Conservation (phyloP, 2,888 invertebrate species). For the Heteropelma amictum region DNA sequence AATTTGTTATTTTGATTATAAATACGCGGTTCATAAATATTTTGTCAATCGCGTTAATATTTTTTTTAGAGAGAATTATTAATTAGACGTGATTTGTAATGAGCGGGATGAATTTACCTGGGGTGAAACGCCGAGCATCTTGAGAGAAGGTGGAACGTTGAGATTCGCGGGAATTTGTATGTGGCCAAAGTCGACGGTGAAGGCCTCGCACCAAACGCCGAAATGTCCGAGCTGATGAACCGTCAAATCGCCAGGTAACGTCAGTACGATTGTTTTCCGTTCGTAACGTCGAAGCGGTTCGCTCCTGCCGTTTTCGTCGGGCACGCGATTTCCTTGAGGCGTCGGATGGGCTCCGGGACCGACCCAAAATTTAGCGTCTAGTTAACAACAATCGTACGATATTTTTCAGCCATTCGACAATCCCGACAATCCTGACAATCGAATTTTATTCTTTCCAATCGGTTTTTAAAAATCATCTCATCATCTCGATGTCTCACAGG, state of each 20-base stretch:
- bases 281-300: slow-evolving; percentile 88
- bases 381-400: slow-evolving; percentile 40
- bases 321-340: slow-evolving; percentile 90
- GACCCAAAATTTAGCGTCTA: slow-evolving; percentile 97
- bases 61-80: background rate
- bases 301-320: slow-evolving; percentile 94
- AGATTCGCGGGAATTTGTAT: slow-evolving; percentile 85
- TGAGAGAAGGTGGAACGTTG: slow-evolving; percentile 93
- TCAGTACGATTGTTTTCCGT: slow-evolving; percentile 92
- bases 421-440: too few relatives aligned
- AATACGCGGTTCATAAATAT: background rate
- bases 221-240: slow-evolving; percentile 96
- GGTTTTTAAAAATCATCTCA: too few relatives aligned
- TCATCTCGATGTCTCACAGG: too few relatives aligned
- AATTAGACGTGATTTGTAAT: background rate
- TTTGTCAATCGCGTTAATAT: background rate
- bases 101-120: slow-evolving; percentile 83
- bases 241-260: slow-evolving; percentile 92
- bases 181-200: slow-evolving; percentile 95
- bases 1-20: too few relatives aligned
- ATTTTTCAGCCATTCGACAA: background rate
- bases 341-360: slow-evolving; percentile 90
- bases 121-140: slow-evolving; percentile 95
- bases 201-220: slow-evolving; percentile 95
- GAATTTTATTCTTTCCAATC: background rate